Conservation (phyloP, 2,888 invertebrate genomes). For the Caenorhabditis sp. region DNA sequence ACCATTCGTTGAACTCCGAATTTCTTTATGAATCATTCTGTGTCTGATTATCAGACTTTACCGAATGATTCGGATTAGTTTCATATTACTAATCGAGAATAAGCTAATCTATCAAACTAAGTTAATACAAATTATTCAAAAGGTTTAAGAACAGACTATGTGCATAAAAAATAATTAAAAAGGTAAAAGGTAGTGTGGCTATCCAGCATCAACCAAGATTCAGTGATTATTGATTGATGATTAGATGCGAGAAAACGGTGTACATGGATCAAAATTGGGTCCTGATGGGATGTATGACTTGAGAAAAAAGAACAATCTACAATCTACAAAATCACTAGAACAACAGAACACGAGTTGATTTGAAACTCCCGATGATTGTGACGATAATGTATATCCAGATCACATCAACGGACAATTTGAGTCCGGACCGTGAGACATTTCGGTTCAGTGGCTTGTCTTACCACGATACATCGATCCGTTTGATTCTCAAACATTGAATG, state of each 20-base stretch:
- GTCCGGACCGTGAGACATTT: neutral
- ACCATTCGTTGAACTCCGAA: constrained; percentile 43
- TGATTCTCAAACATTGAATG: constrained; percentile 47
- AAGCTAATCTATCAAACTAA: neutral
- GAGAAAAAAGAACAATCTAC: neutral
- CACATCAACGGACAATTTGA: neutral
- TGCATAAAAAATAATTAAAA: too few relatives aligned
- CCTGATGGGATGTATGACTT: neutral
- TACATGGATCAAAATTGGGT: neutral
- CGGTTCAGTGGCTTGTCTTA: neutral
- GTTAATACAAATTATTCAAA: too few relatives aligned
- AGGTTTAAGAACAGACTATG: too few relatives aligned
- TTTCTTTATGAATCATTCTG: neutral
- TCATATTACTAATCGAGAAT: neutral
- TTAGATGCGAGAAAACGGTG: neutral
- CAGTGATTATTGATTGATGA: too few relatives aligned
- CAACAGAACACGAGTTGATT: neutral
- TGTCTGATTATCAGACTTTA: constrained; percentile 43
- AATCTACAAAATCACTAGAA: neutral
- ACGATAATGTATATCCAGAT: neutral
- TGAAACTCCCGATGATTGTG: too few relatives aligned
- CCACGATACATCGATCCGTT: constrained; percentile 24
- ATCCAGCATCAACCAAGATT: too few relatives aligned
- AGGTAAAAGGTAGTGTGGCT: too few relatives aligned
- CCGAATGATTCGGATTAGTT: neutral